Base-by-base conservation (phyloP, 2,888 invertebrate species). In the Drosophila ezoana region DNA sequence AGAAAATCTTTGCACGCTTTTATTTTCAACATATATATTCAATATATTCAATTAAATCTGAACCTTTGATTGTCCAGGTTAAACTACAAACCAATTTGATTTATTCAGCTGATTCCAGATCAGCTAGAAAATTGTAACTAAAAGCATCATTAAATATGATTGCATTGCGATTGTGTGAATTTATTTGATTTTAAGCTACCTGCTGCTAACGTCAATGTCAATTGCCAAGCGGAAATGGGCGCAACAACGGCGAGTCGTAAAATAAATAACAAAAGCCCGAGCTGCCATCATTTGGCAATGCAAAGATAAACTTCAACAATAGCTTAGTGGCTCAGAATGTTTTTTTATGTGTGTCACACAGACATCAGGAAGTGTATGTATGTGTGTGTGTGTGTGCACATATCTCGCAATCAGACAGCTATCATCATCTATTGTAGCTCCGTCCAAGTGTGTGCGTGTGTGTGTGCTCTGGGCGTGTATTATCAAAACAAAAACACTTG, bases 261-360 rank as follows among this genome's bases (percentile, higher is more conserved):
- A 58, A 58, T 48, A 20, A 47, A 57, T 59, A 62, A 70, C 51
- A 74, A 63, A 62, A 71, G 63, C 62, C 62, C 62, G 61, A 57
- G 81, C 61, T 72, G 57, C 70, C 83, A 77, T 74, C 81, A 77
- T 81, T 86, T 83, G 81, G 66, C 70, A 81, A 80, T 77, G 84
- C 74, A 67, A 71, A 82, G 81, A 82, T 86, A 81, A 86, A 87
- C 84, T 87, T 82, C 70, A 82, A 82, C 82, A 87, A 81, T 74
- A 53, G 82, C 82, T 82, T 83, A 87, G 81, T 78, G 81, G 82
- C 78, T 83, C 81, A 78, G 74, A 77, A 80, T 66, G 73, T 18
- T 69, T 72, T 76, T 72, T 74, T 86, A 66, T 78, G 59, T 86
- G 47, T 84, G 79, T 72, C 81, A 82, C 77, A 82, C 62, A 53